Base-by-base conservation (phyloP, 2,888 invertebrate species). In the Nezara viridula region DNA sequence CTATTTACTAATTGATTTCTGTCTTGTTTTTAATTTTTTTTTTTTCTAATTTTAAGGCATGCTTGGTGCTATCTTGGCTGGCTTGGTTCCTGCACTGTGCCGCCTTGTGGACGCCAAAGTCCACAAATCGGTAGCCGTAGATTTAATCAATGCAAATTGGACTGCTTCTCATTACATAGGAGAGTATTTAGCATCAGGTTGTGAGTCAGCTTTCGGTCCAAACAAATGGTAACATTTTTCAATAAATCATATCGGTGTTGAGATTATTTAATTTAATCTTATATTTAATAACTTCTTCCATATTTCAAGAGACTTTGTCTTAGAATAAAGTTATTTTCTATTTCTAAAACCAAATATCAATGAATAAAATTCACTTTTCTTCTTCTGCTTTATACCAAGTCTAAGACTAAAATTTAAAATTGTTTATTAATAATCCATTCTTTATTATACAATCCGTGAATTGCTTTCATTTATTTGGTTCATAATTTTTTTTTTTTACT, bases 81-180 rank as follows among this genome's bases (percentile, higher is more conserved):
- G 95, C 14, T 92, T 95, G 89, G 93, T 96, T 91, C 96, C 96
- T 24, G 94, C 94, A 0, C 93, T 95, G 89, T 94, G 94, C 92
- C 93, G 95, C 89, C 91, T 94, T 55, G 93, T 86, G 55, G 89
- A 89, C 10, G 89, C 88, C 9, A 52, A 73, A 55, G 86, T 88
- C n/a, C 88, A 90, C 14, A 87, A 87, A 21, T 87, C 90, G 9
- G 44, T 88, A 19, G n/a, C 44, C 5, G 87, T 89, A 12, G 88
- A 50, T 50, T 40, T 90, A 7, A 44, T 47, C 5, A 81, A 81
- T 47, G 49, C 21, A 19, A 89, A 73, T 73, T 77, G 73, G 77
- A 73, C 86, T 49, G 86, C 60, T 86, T 12, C 86, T n/a, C 49
- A 49, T 44, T 49, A 49, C 40, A 86, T 89, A 19, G 47, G 32